Conservation (phyloP, 1,140 invertebrate genomes). For the Bradynema listronoti region DNA sequence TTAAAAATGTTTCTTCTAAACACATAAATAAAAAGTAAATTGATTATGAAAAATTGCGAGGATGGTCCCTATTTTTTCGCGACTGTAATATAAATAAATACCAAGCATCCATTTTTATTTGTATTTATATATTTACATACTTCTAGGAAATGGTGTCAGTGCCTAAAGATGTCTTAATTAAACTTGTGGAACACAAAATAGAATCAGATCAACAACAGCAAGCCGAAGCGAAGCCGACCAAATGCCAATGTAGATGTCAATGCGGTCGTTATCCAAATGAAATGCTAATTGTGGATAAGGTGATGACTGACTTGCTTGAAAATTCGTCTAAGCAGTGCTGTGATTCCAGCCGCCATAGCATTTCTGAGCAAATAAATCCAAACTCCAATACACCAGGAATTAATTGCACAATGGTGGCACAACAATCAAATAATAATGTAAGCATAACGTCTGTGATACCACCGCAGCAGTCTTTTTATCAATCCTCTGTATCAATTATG, state of each 20-base stretch:
- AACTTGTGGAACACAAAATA: constrained; percentile 38
- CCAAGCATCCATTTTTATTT: background rate
- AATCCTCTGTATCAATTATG: too few relatives aligned
- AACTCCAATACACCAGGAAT: too few relatives aligned
- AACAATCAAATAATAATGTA: too few relatives aligned
- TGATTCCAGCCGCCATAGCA: background rate
- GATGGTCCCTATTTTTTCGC: background rate
- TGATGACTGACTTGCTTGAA: constrained; percentile 30
- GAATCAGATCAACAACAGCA: constrained; percentile 34
- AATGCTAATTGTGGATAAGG: constrained; percentile 49
- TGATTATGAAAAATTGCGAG: background rate
- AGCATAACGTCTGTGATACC: too few relatives aligned
- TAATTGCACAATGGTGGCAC: too few relatives aligned
- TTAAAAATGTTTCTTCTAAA: background rate
- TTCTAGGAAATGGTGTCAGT: constrained; percentile 40
- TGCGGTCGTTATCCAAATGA: constrained; percentile 54
- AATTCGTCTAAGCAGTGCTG: constrained; percentile 22
- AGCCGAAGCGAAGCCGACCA: constrained; percentile 24
- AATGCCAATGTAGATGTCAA: constrained; percentile 47
- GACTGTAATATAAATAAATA: too few relatives aligned
- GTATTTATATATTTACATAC: background rate
- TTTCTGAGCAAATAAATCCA: too few relatives aligned
- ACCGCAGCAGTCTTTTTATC: too few relatives aligned
- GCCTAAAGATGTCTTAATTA: constrained; percentile 42
- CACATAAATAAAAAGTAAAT: background rate